Base-by-base conservation (phyloP, 2,797 vertebrate species). In the Spondyliosoma cantharus region DNA sequence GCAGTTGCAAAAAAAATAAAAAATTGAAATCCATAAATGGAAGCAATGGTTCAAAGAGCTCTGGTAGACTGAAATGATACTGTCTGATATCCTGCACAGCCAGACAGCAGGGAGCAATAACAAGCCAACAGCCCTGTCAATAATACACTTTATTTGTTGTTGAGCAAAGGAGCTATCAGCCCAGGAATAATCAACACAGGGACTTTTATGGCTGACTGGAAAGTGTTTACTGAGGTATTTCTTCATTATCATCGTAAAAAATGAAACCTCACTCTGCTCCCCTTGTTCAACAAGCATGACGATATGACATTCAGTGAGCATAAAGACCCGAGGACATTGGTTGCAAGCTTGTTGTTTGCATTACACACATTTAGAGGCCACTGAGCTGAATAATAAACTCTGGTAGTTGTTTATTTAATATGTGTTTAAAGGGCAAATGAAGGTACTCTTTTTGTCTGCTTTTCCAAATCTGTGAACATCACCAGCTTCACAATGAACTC, bases 111-210 rank as follows among this genome's bases (percentile, higher is more conserved):
- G 56, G 37, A 59, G 68, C 66, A 25, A 11, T 49, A 72, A 59
- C 29, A 45, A 61, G 64, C 27, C 60, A 22, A 50, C 20, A 3
- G 29, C 62, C 56, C 48, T 32, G 25, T 68, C 71, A 60, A 54
- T 76, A 70, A 58, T n/a, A 45, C 46, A 45, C 61, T 50, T 46
- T 20, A 71, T 72, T 32, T 66, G 77, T 63, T 76, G 80, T 79
- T 77, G 75, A 66, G 37, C 0, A 17, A 32, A 48, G 46, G 22
- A 65, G 24, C 52, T 32, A 67, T 52, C 67, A 42, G 49, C 74
- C 78, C 56, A 13, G 14, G 7, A 25, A 42, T 29, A 32, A 69
- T 69, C 29, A 15, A 50, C 76, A 63, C 52, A 25, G 2, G 68
- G 67, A 76, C 57, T 69, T 71, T 15, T 70, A 27, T 73, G 68